Evolutionary conservation across 2,113 vertebrate genomes (phyloP).

Genomic region (Mugil cephalus): DNA sequence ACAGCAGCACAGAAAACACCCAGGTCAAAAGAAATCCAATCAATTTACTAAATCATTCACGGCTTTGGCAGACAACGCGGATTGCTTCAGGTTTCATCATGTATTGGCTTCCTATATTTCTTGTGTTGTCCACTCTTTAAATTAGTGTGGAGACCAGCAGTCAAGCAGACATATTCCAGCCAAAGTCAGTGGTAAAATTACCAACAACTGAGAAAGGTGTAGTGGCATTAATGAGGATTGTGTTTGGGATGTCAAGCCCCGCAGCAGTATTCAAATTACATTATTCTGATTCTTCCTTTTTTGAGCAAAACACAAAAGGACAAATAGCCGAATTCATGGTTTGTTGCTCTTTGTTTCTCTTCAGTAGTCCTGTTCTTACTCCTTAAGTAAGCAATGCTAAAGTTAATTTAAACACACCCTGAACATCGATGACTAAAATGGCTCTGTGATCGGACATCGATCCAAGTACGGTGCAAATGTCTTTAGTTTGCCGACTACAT

Average conservation of each 20-base stretch:
- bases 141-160: too few species aligned
- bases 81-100: background rate
- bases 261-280: constrained; percentile 16
- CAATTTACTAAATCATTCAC: background rate
- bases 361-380: too few species aligned
- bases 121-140: too few species aligned
- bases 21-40: background rate
- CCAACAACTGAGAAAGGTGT: background rate
- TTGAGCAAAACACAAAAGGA: background rate
- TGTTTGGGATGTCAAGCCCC: background rate
- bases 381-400: background rate
- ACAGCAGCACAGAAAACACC: background rate
- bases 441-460: background rate
- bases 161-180: too few species aligned
- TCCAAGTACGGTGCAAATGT: background rate
- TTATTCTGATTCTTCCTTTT: background rate
- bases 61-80: background rate
- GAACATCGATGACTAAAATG: constrained; percentile 11
- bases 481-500: background rate
- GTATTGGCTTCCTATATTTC: background rate
- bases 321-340: background rate
- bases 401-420: background rate
- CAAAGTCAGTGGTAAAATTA: too few species aligned
- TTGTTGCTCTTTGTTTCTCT: too few species aligned
- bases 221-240: background rate